Evolutionary conservation across 2,113 vertebrate species (phyloP).

Genomic region (Galbula dea): DNA sequence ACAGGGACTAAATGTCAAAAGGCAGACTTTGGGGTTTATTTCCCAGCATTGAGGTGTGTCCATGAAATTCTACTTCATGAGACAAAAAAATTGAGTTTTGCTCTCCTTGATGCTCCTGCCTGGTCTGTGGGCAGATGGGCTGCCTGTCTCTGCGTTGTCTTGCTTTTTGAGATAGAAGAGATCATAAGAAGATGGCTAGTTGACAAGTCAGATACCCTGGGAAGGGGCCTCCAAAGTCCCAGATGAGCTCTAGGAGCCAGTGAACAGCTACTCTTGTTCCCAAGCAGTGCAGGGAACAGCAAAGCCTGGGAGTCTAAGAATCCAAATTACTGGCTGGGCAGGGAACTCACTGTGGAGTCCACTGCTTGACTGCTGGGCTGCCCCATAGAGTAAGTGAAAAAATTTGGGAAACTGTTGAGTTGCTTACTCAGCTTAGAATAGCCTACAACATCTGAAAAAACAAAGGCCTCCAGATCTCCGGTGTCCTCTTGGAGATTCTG

Average conservation of each 20-base stretch:
- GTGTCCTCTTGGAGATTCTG: not conserved
- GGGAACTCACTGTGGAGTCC: not conserved
- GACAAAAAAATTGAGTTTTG: not conserved
- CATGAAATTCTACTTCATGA: not conserved
- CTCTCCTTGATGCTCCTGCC: not conserved
- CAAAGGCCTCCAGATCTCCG: not conserved
- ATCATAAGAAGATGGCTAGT: not conserved
- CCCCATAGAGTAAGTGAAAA: not conserved
- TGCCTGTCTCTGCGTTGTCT: not conserved
- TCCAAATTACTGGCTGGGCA: not conserved
- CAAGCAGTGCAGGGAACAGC: not conserved
- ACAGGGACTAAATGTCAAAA: not conserved
- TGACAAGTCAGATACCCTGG: not conserved
- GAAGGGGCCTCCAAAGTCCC: not conserved
- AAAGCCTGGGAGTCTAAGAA: not conserved
- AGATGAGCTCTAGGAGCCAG: not conserved
- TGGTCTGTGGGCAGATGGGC: not conserved
- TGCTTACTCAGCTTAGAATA: not conserved
- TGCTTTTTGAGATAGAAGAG: not conserved
- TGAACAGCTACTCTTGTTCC: not conserved
- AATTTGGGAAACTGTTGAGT: not conserved
- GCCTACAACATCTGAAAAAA: not conserved
- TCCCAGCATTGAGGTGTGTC: not conserved
- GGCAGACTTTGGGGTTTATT: not conserved
- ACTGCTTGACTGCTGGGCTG: not conserved